Conservation (phyloP, 2,113 vertebrate genomes). For the Lamprologus sp. region DNA sequence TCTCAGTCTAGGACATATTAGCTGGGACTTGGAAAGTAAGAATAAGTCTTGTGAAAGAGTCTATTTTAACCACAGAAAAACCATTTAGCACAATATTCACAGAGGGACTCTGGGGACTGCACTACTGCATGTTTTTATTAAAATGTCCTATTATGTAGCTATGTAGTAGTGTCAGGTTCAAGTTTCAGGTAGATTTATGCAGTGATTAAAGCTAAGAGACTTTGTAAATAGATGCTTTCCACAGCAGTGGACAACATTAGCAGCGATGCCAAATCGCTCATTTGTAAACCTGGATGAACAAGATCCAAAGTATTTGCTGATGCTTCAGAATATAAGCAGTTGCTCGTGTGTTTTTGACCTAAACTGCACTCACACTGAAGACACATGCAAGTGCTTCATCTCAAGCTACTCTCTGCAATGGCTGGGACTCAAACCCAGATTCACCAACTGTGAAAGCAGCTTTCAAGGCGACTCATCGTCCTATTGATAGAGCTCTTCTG, state of each 20-base stretch:
- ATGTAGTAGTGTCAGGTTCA: not conserved
- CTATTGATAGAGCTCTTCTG: not conserved
- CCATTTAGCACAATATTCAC: not conserved
- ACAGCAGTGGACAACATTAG: not conserved
- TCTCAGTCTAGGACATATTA: not conserved
- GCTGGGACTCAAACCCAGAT: constrained; percentile 75
- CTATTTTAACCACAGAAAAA: not conserved
- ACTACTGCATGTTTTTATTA: not conserved
- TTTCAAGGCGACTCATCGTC: not conserved
- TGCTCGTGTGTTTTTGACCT: not conserved
- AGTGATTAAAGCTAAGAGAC: not conserved
- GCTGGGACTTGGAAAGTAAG: not conserved
- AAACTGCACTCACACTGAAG: not conserved
- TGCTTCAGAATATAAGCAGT: not conserved
- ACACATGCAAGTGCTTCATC: not conserved
- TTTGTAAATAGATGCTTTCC: not conserved
- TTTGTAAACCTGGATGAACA: not conserved
- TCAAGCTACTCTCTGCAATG: not conserved
- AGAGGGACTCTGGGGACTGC: not conserved
- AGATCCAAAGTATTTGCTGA: not conserved
- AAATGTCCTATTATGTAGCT: not conserved
- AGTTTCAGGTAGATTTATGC: not conserved
- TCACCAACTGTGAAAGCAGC: constrained; percentile 48
- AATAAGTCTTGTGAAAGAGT: not conserved
- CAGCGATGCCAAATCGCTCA: not conserved